A percentile compares a stretch with the other conserved stretches of the same genome.
Conservation (phyloP, 2,888 invertebrate species). For the Trachelus troglodyta region DNA sequence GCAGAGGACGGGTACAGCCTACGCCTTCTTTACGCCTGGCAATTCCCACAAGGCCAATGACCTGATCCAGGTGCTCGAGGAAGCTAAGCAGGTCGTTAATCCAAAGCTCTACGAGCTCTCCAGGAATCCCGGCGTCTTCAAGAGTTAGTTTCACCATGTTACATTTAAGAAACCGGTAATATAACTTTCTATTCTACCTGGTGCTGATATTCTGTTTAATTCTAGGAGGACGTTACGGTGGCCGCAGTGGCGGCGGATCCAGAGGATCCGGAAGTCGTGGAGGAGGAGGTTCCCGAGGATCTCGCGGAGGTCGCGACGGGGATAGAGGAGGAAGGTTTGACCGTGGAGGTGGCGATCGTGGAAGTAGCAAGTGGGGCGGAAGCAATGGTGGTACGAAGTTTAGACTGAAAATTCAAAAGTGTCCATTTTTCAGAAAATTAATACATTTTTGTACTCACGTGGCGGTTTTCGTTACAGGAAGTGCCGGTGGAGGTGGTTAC, state of each 20-base stretch:
- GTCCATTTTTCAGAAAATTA: not conserved
- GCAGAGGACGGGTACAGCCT: slow-evolving; percentile 93
- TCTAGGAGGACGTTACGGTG: slow-evolving; percentile 57
- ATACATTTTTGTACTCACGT: not conserved
- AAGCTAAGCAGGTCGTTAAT: slow-evolving; percentile 95
- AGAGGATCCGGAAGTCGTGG: slow-evolving; percentile 34
- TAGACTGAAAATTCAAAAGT: not conserved
- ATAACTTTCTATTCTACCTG: not conserved
- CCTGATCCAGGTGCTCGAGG: slow-evolving; percentile 89
- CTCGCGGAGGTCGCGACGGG: slow-evolving; percentile 45
- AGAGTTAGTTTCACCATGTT: slow-evolving; percentile 43
- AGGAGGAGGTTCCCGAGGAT: slow-evolving; percentile 42
- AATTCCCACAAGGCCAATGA: slow-evolving; percentile 93
- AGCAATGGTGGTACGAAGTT: slow-evolving; percentile 41
- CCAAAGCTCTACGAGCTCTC: slow-evolving; percentile 86
- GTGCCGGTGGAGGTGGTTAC: slow-evolving; percentile 34
- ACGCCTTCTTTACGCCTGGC: slow-evolving; percentile 93
- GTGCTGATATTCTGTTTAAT: not conserved
- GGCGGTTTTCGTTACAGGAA: not conserved
- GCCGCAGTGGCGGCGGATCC: slow-evolving; percentile 48
- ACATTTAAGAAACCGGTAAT: not conserved
- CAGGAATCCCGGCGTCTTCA: slow-evolving; percentile 58
- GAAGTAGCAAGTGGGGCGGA: slow-evolving; percentile 51
- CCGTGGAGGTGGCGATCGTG: slow-evolving; percentile 49
- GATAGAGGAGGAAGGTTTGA: slow-evolving; percentile 48